These are phyloP conservation scores for Magallana angulata DNA, from an alignment of 1,140 invertebrate species.

Conservation along the genomic window DNA sequence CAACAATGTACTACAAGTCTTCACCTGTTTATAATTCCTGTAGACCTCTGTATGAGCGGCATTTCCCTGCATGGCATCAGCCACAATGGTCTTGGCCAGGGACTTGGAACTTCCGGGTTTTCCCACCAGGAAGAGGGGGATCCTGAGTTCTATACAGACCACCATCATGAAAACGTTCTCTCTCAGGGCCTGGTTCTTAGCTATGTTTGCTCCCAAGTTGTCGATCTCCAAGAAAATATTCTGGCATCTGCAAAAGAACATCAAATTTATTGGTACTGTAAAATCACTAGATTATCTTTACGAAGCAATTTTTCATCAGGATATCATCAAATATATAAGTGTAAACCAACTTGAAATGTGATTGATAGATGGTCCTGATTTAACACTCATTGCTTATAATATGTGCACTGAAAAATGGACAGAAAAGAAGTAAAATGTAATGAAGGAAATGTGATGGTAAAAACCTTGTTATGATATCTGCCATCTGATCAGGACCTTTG, in stretches of 20 bases:
- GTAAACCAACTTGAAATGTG: no score
- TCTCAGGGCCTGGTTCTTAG: constrained; percentile 73
- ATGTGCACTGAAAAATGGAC: no score
- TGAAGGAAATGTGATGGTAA: no score
- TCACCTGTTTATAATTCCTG: constrained; percentile 68
- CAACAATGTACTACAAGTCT: not conserved
- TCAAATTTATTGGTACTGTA: not conserved
- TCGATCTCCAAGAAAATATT: constrained; percentile 71
- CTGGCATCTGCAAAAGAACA: constrained; percentile 65
- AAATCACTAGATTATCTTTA: no score
- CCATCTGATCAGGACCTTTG: constrained; percentile 2
- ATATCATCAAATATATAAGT: no score
- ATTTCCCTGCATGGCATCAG: constrained; percentile 74
- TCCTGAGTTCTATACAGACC: constrained; percentile 72
- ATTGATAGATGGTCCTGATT: no score
- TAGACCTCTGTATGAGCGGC: constrained; percentile 65
- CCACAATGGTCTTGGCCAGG: constrained; percentile 73
- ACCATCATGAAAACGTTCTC: constrained; percentile 78
- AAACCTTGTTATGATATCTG: not conserved
- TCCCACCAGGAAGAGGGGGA: constrained; percentile 76
- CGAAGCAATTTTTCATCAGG: no score
- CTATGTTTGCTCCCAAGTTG: constrained; percentile 69
- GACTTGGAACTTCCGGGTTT: constrained; percentile 77
- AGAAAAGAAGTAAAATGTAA: no score
- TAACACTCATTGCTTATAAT: no score